A percentile compares a stretch with the other conserved stretches of the same genome.
Evolutionary conservation across 2,113 vertebrate genomes (phyloP).

Genomic region (Plotosus lineatus): DNA sequence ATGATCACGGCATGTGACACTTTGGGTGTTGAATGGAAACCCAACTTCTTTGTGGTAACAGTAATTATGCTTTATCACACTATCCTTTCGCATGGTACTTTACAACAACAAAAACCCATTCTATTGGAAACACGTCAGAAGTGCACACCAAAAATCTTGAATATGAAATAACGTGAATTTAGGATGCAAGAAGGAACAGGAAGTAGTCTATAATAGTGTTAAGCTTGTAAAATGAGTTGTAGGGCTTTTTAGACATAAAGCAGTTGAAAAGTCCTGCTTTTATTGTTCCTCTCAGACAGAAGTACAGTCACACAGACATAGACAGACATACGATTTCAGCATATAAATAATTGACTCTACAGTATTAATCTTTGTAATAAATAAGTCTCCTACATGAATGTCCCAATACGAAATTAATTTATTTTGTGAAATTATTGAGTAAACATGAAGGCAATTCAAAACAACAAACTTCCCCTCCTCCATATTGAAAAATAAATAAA

Average conservation of each 20-base stretch:
- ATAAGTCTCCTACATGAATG: not conserved
- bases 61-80: not conserved
- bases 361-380: not conserved
- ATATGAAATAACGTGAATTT: not conserved
- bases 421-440: not conserved
- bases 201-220: slow-evolving; percentile 53
- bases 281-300: slow-evolving; percentile 43
- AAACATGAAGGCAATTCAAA: not conserved
- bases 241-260: slow-evolving; percentile 60
- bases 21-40: not conserved
- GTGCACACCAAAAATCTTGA: not conserved
- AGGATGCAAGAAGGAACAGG: slow-evolving; percentile 38
- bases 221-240: slow-evolving; percentile 55
- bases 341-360: not conserved
- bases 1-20: too few species aligned
- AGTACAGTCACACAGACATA: slow-evolving; percentile 65
- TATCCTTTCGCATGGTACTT: not conserved
- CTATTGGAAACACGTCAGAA: not conserved
- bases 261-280: slow-evolving; percentile 58
- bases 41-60: not conserved
- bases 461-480: not conserved
- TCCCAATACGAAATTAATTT: not conserved
- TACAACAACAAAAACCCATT: not conserved
- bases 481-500: not conserved
- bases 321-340: not conserved